A percentile compares a stretch with the other conserved stretches of the same genome.
Evolutionary conservation across 1,140 invertebrate species (phyloP).

Genomic region (Pogonomyrmex barbatus): DNA sequence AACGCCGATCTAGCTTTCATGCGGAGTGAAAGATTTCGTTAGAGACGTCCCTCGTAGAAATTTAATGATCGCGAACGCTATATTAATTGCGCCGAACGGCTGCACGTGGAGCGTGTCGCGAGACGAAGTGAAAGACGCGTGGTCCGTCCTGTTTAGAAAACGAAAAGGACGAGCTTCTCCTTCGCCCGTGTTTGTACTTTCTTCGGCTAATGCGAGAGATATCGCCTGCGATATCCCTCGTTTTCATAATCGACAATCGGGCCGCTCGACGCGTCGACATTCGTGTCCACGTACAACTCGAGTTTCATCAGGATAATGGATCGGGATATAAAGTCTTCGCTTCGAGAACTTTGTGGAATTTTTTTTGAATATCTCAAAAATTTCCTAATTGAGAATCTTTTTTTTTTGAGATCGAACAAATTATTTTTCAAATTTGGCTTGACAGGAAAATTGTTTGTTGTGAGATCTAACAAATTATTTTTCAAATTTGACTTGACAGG

Average conservation of each 20-base stretch:
- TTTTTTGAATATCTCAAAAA: not conserved
- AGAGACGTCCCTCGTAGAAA: slow-evolving; percentile 46
- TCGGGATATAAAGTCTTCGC: not conserved
- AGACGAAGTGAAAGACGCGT: slow-evolving; percentile 45
- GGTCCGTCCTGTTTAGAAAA: slow-evolving; percentile 24
- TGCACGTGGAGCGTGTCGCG: slow-evolving; percentile 33
- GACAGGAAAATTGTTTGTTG: too few species aligned
- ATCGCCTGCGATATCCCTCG: slow-evolving; percentile 44
- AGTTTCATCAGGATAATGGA: not conserved
- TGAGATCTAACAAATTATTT: too few species aligned
- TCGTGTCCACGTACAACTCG: not conserved
- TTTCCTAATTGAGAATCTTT: too few species aligned
- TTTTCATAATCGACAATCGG: slow-evolving; percentile 50
- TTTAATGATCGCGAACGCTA: slow-evolving; percentile 58
- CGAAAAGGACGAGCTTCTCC: not conserved
- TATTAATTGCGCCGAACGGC: slow-evolving; percentile 55
- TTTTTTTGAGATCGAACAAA: too few species aligned
- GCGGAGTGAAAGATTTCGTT: slow-evolving; percentile 54
- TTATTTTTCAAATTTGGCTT: too few species aligned
- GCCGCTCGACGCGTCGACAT: not conserved
- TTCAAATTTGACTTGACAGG: too few species aligned
- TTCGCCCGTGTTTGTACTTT: slow-evolving; percentile 29
- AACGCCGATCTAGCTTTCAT: slow-evolving; percentile 14
- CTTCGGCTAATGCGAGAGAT: slow-evolving; percentile 36
- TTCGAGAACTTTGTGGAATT: not conserved